Base-by-base conservation (phyloP, 2,888 invertebrate genomes). In the Sphaerophoria rueppellii region DNA sequence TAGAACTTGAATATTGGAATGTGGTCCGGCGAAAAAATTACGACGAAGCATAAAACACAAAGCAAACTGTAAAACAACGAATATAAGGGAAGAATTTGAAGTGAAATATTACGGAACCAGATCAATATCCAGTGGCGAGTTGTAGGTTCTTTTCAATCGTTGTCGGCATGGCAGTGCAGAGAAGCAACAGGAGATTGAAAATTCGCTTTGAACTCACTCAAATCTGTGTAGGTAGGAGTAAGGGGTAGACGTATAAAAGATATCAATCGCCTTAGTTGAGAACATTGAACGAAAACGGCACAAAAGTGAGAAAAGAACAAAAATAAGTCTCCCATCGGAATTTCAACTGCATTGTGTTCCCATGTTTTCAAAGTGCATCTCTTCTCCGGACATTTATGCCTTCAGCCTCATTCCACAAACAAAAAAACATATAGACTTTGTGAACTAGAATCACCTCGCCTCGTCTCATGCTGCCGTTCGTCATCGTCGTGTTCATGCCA, bases 401-500 rank as follows among this genome's bases (percentile, higher is more conserved):
- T 60, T 35, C 11, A 32, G 60, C 32, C 46, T 63, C 60, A 74
- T 71, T 79, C 73, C 48, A 71, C 58, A 37, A 60, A 57, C 14
- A 58, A 55, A 46, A 76, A 57, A 43, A 63, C 67, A 70, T 34
- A 61, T 34, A 61, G 37, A 74, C 52, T 52, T 75, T 85, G 75
- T 77, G 73, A 81, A 81, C 76, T 85, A 82, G 82, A 82, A 73
- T 77, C 76, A 63, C 63, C 75, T 61, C 80, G 76, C 24, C 24
- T 2, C 24, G 24, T 2, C 24, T 24, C 24, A 24, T 24, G 32
- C 55, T 1, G 1, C 32, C 12, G 12, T 12, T 12, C 12, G 1
- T 12, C n/a, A 0, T 70, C 69, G 67, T 54, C 74, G 60, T 71
- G 65, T 73, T 55, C 61, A 72, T 16, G 55, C 6, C 12, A 0